Evolutionary conservation across 1,140 invertebrate species (phyloP), one percentile per base, ranked within the genome.

Genomic region (Carcinoscorpius rotundicauda): DNA sequence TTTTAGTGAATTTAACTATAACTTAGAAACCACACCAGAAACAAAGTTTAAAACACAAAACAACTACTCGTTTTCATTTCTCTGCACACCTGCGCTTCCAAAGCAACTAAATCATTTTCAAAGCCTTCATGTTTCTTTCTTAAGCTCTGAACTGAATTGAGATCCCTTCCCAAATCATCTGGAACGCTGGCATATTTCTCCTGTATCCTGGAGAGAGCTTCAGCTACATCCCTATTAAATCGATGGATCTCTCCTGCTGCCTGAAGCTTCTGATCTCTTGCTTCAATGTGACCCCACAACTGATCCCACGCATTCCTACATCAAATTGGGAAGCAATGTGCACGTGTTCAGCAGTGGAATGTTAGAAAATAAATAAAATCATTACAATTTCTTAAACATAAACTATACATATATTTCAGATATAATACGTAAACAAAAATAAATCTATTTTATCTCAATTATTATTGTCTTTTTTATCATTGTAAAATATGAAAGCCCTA

Each of bases 201-300:
- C 72, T 90, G 87, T 52, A 97, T 94, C 50, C 93, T 82, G 8
- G 89, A 88, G 3, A 94, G 77, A 4, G 94, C 88, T 74, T 98
- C 95, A 5, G 89, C 90, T 0, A 95, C 93, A 76, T 98, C 95
- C 49, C 93, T 84, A 78, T 98, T 95, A 82, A 97, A 98, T 55
- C 93, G 82, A 77, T 98, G 95, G 68, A 98, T 94, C 78, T 97
- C 92, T 29, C 91, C 93, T 5, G 95, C 95, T 1, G 92, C 93
- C 72, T 87, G 84, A 6, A 98, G 80, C 61, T 93, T 86, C 65
- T 88, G 84, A 68, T 93, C 89, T 9, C 94, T 82, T 64, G 88
- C 84, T 69, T 89, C 86, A 57, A 98, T 87, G 71, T 92, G 84
- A 52, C 91, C 86, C 53, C 95, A 78, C 0, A 98, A 81, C 58